Evolutionary conservation across 2,113 vertebrate species (phyloP).

Genomic region (Stercorarius parasiticus): DNA sequence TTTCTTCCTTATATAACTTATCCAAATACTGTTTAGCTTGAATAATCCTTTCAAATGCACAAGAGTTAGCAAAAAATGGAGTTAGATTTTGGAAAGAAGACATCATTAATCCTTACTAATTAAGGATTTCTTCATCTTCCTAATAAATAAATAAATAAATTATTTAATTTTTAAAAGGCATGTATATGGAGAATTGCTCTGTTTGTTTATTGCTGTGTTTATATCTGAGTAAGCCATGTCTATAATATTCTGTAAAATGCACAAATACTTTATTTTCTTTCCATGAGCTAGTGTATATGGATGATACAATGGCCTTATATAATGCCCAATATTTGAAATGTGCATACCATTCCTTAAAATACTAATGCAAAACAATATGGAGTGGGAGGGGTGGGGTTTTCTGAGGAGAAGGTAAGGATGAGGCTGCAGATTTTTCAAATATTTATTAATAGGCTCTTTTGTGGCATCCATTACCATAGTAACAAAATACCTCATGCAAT

Average conservation of each 20-base stretch:
- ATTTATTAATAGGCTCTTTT: conserved; percentile 28
- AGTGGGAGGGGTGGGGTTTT: neutral
- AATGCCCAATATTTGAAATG: neutral
- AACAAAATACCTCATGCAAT: neutral
- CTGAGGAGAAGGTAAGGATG: neutral
- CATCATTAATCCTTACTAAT: neutral
- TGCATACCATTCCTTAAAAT: neutral
- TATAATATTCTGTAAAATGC: neutral
- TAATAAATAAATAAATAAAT: neutral
- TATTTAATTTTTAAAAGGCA: too few relatives aligned
- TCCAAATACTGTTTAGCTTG: neutral
- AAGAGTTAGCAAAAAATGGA: neutral
- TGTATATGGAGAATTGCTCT: neutral
- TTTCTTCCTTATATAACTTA: neutral
- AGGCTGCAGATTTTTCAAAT: neutral
- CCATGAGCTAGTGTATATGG: neutral
- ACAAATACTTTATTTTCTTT: neutral
- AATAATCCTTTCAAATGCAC: neutral
- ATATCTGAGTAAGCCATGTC: neutral
- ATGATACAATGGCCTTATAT: neutral
- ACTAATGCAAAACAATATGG: neutral
- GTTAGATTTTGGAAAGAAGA: neutral
- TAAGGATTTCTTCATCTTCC: neutral
- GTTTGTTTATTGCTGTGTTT: neutral
- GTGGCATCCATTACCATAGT: conserved; percentile 1